Evolutionary conservation across 2,888 invertebrate genomes (phyloP).

Genomic region (Himalopsyche japonica): DNA sequence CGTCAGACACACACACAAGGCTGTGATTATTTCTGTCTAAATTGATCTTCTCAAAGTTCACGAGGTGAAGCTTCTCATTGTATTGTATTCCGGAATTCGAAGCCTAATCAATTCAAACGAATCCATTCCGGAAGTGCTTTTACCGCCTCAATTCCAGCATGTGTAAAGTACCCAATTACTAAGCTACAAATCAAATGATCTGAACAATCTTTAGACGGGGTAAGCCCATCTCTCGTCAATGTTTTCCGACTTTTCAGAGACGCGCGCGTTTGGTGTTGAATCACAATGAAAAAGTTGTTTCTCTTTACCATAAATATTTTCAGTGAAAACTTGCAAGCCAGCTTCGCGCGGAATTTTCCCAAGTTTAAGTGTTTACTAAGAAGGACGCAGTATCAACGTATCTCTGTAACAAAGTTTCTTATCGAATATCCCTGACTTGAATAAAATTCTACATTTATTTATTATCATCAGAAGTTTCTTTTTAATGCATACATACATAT

Average conservation of each 20-base stretch:
- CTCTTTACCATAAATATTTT: slow-evolving; percentile 26
- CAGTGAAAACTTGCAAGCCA: background rate
- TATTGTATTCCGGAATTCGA: background rate
- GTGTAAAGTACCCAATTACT: background rate
- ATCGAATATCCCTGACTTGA: slow-evolving; percentile 28
- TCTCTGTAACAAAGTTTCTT: slow-evolving; percentile 28
- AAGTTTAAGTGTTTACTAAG: slow-evolving; percentile 26
- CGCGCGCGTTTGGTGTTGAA: slow-evolving; percentile 7
- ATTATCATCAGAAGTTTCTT: slow-evolving; percentile 32
- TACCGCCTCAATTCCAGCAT: background rate
- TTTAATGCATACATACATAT: slow-evolving; percentile 16
- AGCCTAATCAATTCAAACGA: background rate
- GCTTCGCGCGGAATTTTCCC: slow-evolving; percentile 9
- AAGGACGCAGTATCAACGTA: slow-evolving; percentile 20
- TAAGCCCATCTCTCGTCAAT: background rate
- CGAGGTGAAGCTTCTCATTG: background rate
- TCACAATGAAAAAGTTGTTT: slow-evolving; percentile 23
- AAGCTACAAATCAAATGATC: background rate
- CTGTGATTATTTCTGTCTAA: background rate
- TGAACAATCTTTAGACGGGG: background rate
- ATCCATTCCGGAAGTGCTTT: background rate
- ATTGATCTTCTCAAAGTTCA: background rate
- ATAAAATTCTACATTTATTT: slow-evolving; percentile 35
- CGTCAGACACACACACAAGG: background rate
- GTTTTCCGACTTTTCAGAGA: background rate